These are phyloP conservation scores for Orchesellides sinensis DNA, from an alignment of 2,888 invertebrate genomes.

Conservation along the genomic window DNA sequence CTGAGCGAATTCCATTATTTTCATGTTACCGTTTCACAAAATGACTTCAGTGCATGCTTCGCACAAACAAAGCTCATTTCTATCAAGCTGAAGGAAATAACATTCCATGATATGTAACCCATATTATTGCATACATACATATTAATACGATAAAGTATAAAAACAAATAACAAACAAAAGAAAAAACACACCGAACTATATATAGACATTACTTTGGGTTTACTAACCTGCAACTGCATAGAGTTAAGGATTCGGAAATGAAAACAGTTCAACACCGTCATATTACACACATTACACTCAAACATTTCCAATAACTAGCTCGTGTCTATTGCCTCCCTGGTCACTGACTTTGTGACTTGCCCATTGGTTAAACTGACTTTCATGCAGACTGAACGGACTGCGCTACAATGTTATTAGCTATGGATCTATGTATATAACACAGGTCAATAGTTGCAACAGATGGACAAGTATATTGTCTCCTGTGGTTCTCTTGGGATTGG, in stretches of 20 bases:
- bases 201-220: neutral
- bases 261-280: slow-evolving; percentile 4
- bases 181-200: neutral
- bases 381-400: neutral
- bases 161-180: too few species aligned
- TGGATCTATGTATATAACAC: neutral
- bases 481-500: neutral
- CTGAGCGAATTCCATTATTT: slow-evolving; percentile 9
- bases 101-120: too few species aligned
- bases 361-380: neutral
- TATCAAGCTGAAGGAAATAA: too few species aligned
- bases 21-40: neutral
- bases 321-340: too few species aligned
- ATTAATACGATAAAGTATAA: too few species aligned
- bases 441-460: neutral
- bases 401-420: neutral
- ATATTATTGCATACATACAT: too few species aligned
- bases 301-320: neutral
- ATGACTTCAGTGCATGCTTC: too few species aligned
- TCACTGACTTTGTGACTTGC: too few species aligned
- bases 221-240: slow-evolving; percentile 82
- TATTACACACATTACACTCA: neutral
- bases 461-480: neutral
- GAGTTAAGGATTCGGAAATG: slow-evolving; percentile 80
- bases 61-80: too few species aligned